These are phyloP conservation scores for Anoplolepis gracilipes DNA, from an alignment of 1,140 invertebrate species.

Conservation along the genomic window DNA sequence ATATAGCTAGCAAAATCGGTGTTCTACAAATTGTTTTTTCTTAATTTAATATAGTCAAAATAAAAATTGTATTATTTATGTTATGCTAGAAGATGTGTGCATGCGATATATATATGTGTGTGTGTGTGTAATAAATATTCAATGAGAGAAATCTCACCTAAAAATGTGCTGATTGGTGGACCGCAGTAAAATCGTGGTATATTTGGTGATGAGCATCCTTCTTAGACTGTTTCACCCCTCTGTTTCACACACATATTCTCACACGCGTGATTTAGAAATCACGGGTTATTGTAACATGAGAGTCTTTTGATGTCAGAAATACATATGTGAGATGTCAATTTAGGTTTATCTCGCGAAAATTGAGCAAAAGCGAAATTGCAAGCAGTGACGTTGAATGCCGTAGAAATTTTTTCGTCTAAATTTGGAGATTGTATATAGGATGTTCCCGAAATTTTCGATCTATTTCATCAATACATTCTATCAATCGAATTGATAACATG, in stretches of 20 bases:
- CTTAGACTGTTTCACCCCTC: neutral
- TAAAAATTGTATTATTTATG: neutral
- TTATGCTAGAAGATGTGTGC: no score
- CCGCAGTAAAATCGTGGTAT: constrained; percentile 82
- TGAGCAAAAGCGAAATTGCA: constrained; percentile 66
- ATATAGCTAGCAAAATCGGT: no score
- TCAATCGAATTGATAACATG: neutral
- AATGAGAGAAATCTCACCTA: constrained; percentile 75
- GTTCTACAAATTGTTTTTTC: no score
- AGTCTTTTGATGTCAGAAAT: neutral
- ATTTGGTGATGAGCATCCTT: constrained; percentile 83
- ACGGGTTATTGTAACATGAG: neutral
- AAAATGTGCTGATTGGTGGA: constrained; percentile 81
- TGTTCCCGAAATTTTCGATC: neutral
- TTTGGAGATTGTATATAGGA: constrained; percentile 73
- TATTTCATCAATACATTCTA: neutral
- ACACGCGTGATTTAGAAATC: constrained; percentile 12
- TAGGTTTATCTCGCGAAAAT: constrained; percentile 73
- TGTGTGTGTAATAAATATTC: neutral
- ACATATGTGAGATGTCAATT: neutral
- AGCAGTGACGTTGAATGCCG: constrained; percentile 58
- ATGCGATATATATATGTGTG: neutral
- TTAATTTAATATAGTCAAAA: no score
- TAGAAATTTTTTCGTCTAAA: constrained; percentile 77
- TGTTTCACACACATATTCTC: neutral